Base-by-base conservation (phyloP, 2,888 invertebrate species). In the Agrotis exclamationis region DNA sequence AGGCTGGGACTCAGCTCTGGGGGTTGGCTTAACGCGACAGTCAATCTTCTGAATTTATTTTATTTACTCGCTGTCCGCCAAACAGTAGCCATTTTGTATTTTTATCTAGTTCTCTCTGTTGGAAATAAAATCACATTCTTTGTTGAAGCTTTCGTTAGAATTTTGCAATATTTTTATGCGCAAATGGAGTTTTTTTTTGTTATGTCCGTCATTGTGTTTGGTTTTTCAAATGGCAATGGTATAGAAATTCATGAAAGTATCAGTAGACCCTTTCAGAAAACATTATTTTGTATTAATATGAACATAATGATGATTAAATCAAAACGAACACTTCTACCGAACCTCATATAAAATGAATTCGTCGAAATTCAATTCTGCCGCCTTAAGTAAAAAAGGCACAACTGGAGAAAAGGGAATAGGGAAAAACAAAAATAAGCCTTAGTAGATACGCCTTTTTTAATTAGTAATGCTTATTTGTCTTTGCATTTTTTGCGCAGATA, bases 41-140 rank as follows among this genome's bases (percentile, higher is more conserved):
- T 82, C 82, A 82, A 78, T 82, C 70, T 66, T 75, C 78, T 69
- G 68, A 73, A 73, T 82, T 78, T 84, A 82, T 84, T 82, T 76
- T 75, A 78, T 82, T 82, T 74, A 74, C 48, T 62, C 62, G 63
- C 44, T 67, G 54, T 63, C 62, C 74, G 39, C 60, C 63, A 63
- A 71, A 63, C 63, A 20, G 60, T 48, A 33, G 58, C 44, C 51
- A 68, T 67, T 72, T 77, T 71, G 66, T 20, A 68, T 70, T 78
- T 72, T 65, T 72, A 78, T 63, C 28, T 63, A 64, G 47, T 48
- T 60, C 13, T 64, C 14, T 60, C 14, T 60, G 54, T 70, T 70
- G 71, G 28, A 54, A 62, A 58, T 56, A 63, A 70, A 78, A 68
- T 60, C 22, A 51, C 22, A 60, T 44, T 65, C 18, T 24, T 33